Percentiles rank a stretch among this genome's conserved stretches.
phyloP scores from a whole-genome alignment of 1,140 invertebrate genomes.

The Drosophila malerkotliana region DNA sequence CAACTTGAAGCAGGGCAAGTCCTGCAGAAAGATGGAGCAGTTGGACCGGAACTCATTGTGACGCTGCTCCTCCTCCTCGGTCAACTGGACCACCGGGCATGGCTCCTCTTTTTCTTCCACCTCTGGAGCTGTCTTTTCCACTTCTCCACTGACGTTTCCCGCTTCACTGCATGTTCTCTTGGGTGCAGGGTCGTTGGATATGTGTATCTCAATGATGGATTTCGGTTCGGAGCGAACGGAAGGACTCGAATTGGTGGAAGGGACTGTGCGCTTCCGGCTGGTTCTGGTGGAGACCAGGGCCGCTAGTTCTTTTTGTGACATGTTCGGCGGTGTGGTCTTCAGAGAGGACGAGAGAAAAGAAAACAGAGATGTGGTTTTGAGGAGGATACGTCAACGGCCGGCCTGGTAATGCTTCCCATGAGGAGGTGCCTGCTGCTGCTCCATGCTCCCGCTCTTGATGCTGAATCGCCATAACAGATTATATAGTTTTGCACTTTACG shows the following conservation, averaged over 20 bases:
- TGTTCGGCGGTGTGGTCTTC: slow-evolving; percentile 22
- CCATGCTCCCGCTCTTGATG: slow-evolving; percentile 33
- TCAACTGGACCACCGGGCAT: slow-evolving; percentile 16
- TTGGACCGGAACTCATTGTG: slow-evolving; percentile 58
- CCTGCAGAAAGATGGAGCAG: slow-evolving; percentile 66
- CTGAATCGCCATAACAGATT: background rate
- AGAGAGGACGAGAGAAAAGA: slow-evolving; percentile 20
- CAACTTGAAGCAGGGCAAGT: slow-evolving; percentile 76
- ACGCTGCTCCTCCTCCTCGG: slow-evolving; percentile 54
- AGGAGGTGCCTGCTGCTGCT: slow-evolving; percentile 34
- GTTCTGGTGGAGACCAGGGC: slow-evolving; percentile 21
- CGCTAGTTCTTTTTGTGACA: slow-evolving; percentile 44
- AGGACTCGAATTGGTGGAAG: background rate
- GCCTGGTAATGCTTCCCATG: slow-evolving; percentile 33
- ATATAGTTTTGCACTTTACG: no score
- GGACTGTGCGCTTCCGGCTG: slow-evolving; percentile 25
- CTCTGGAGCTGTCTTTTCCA: background rate
- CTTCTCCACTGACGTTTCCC: background rate
- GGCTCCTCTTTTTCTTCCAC: slow-evolving; percentile 4
- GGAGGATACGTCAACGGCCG: slow-evolving; percentile 16
- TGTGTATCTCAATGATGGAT: slow-evolving; percentile 72
- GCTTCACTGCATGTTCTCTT: slow-evolving; percentile 38
- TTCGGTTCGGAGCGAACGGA: slow-evolving; percentile 52
- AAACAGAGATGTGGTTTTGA: slow-evolving; percentile 25
- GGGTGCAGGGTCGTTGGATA: slow-evolving; percentile 53